Base-by-base conservation (phyloP, 2,797 vertebrate species). In the Poecilia wingei region DNA sequence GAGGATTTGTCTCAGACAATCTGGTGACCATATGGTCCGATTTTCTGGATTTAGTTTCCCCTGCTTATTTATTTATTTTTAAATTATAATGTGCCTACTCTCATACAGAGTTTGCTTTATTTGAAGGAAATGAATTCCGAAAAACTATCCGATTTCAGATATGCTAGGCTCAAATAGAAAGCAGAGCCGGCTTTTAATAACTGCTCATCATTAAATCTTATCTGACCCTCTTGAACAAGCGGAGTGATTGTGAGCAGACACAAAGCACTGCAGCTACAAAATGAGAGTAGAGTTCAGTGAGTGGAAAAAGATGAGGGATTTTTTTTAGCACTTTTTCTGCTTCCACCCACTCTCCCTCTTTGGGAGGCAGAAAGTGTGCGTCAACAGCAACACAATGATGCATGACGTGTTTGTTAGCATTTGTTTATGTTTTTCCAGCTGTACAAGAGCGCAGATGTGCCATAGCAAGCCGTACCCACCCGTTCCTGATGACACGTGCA, bases 401-500 rank as follows among this genome's bases (percentile, higher is more conserved):
- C 14, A 9, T 6, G 22, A 71, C 16, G 3, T 47, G 43, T 31
- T 31, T 71, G 28, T 22, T n/a, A 71, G 69, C 69, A 31, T 31
- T 31, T 41, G 12, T 66, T 55, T 13, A 78, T 6, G 80, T 18
- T 80, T 78, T 18, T 36, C 69, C 77, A 66, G 78, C 72, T 79
- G 82, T 71, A 83, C 47, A 47, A 59, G 28, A 74, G 82, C 73
- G 31, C 57, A 69, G 47, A 88, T 74, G 82, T 31, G 76, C 45
- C 43, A n/a, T 80, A 86, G 9, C 74, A 55, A 81, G 85, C 10
- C 71, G 51, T 82, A 80, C 46, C 70, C 73, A 86, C 82, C 76
- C 4, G 69, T 47, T 68, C 14, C 25, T 1, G 10, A 76, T 49
- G 80, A 81, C 76, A 68, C 4, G 43, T 13, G 36, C 57, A 79